Evolutionary conservation across 2,888 invertebrate species (phyloP).

Genomic region (Watsonalla binaria): DNA sequence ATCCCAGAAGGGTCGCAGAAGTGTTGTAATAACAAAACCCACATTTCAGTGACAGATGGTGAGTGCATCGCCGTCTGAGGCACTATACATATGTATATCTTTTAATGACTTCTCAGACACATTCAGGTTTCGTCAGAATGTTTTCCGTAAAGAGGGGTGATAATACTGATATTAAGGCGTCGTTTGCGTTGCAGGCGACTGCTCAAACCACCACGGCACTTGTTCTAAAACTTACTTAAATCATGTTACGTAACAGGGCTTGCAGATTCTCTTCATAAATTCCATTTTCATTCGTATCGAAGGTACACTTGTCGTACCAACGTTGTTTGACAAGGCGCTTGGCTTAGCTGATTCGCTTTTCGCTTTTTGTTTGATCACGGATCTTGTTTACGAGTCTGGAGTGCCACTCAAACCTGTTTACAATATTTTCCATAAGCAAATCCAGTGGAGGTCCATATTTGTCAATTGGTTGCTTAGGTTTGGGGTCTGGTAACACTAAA

Average conservation of each 20-base stretch:
- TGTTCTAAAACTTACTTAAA: too few relatives aligned
- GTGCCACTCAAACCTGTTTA: constrained; percentile 32
- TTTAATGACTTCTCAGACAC: too few relatives aligned
- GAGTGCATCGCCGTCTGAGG: too few relatives aligned
- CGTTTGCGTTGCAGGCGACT: too few relatives aligned
- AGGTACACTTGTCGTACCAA: constrained; percentile 4
- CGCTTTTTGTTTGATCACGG: constrained; percentile 7
- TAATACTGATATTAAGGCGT: too few relatives aligned
- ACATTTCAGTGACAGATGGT: too few relatives aligned
- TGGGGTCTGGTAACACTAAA: not conserved
- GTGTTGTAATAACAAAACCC: too few relatives aligned
- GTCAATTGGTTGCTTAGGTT: not conserved
- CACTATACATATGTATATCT: too few relatives aligned
- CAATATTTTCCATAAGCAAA: constrained; percentile 25
- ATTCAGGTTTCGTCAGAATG: too few relatives aligned
- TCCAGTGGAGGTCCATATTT: constrained; percentile 7
- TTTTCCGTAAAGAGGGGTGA: too few relatives aligned
- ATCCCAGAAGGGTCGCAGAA: too few relatives aligned
- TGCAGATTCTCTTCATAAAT: not conserved
- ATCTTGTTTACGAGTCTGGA: constrained; percentile 21
- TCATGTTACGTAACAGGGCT: not conserved
- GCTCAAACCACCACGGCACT: too few relatives aligned
- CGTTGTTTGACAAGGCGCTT: constrained; percentile 9
- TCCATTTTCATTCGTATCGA: constrained; percentile 1
- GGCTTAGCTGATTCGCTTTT: constrained; percentile 1